phyloP scores from a whole-genome alignment of 2,113 vertebrate species.

The Oenanthe oenanthe region DNA sequence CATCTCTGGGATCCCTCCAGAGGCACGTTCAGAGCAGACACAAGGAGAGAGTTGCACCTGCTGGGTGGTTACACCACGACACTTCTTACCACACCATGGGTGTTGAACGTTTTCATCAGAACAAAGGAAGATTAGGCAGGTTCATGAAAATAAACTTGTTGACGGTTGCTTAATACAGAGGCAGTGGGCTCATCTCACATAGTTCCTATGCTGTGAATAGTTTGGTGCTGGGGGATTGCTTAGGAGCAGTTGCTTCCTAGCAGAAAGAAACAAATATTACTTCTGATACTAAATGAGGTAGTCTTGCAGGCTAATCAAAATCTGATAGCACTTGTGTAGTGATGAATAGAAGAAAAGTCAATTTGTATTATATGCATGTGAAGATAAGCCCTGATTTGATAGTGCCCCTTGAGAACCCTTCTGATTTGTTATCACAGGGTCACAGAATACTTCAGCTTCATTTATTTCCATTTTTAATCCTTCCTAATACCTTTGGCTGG shows the following conservation, averaged over 20 bases:
- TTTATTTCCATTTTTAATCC: not conserved
- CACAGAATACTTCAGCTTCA: not conserved
- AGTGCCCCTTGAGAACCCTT: not conserved
- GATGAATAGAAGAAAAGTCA: not conserved
- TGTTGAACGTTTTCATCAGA: not conserved
- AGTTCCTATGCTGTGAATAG: not conserved
- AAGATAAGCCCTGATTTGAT: not conserved
- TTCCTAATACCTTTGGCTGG: not conserved
- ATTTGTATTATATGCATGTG: not conserved
- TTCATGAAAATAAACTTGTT: not conserved
- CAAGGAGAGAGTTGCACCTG: not conserved
- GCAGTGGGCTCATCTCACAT: not conserved
- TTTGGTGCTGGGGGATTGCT: not conserved
- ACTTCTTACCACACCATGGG: not conserved
- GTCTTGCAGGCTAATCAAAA: not conserved
- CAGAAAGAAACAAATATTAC: not conserved
- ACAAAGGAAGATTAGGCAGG: not conserved
- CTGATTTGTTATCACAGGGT: not conserved
- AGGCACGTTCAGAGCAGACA: not conserved
- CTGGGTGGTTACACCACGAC: accelerated
- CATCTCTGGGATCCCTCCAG: not conserved
- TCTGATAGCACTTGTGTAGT: not conserved
- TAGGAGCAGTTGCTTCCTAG: not conserved
- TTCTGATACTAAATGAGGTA: not conserved
- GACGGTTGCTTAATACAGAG: not conserved